Percentiles rank a stretch among this genome's conserved stretches.
phyloP scores from a whole-genome alignment of 2,797 vertebrate species.

The Melanitta fusca region DNA sequence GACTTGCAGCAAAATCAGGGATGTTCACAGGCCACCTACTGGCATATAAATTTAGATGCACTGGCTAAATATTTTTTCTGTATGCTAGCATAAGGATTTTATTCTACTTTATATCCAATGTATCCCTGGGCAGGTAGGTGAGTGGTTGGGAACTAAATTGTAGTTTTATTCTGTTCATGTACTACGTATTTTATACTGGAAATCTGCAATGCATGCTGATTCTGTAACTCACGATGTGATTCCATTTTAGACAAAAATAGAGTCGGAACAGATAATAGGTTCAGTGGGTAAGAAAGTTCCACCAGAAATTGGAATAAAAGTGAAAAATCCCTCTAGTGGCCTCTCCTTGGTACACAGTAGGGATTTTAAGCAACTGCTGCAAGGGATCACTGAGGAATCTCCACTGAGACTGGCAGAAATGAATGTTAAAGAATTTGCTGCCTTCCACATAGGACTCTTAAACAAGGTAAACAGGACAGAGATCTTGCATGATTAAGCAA shows the following conservation, averaged over 20 bases:
- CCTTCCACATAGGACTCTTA: slow-evolving; percentile 93
- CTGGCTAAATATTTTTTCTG: slow-evolving; percentile 32
- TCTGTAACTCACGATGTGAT: slow-evolving; percentile 74
- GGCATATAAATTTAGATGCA: slow-evolving; percentile 2
- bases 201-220: slow-evolving; percentile 33
- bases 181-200: slow-evolving; percentile 61
- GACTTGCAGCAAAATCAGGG: slow-evolving; percentile 25
- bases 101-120: slow-evolving; percentile 1
- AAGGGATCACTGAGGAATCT: slow-evolving; percentile 91
- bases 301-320: slow-evolving; percentile 94
- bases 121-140: slow-evolving; percentile 53
- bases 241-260: slow-evolving; percentile 93
- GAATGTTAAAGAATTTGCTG: slow-evolving; percentile 94
- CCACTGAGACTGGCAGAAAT: slow-evolving; percentile 87
- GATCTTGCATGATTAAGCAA: background rate
- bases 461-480: slow-evolving; percentile 87
- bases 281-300: slow-evolving; percentile 97
- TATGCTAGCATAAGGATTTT: slow-evolving; percentile 26
- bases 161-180: slow-evolving; percentile 52
- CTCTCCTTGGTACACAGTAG: slow-evolving; percentile 88
- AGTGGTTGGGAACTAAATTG: slow-evolving; percentile 7
- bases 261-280: slow-evolving; percentile 94
- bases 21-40: slow-evolving; percentile 23
- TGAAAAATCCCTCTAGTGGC: slow-evolving; percentile 91
- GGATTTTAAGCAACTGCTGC: slow-evolving; percentile 93